phyloP scores from a whole-genome alignment of 2,113 vertebrate species.

The Tyto alba region DNA sequence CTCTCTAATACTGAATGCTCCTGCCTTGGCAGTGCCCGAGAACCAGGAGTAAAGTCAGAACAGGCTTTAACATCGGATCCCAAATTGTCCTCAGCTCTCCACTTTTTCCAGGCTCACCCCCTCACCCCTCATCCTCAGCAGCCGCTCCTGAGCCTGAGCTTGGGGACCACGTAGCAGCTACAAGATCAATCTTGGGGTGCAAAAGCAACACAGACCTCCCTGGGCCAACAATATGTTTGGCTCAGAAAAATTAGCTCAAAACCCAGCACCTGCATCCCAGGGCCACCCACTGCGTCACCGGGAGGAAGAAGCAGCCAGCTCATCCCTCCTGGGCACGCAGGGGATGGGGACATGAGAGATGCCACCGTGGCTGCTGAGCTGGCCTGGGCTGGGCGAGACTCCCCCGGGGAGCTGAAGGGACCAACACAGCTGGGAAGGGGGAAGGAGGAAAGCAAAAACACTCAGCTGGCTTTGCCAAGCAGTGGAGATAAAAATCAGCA shows the following conservation, averaged over 20 bases:
- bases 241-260: background rate
- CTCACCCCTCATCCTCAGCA: background rate
- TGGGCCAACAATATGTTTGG: background rate
- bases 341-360: background rate
- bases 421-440: background rate
- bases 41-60: background rate
- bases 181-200: background rate
- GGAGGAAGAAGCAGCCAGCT: background rate
- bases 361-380: background rate
- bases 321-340: background rate
- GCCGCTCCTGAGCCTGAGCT: background rate
- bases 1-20: background rate
- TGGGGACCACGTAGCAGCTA: background rate
- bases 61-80: background rate
- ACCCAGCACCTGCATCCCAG: background rate
- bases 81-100: background rate
- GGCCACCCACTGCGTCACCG: background rate
- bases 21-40: background rate
- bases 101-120: background rate
- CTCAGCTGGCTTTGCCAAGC: background rate
- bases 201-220: background rate
- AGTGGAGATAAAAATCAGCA: slow-evolving; percentile 48
- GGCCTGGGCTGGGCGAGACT: background rate
- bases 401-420: background rate
- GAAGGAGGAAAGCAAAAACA: background rate